Conservation (phyloP, 2,888 invertebrate genomes). For the Polymixis lichenea region DNA sequence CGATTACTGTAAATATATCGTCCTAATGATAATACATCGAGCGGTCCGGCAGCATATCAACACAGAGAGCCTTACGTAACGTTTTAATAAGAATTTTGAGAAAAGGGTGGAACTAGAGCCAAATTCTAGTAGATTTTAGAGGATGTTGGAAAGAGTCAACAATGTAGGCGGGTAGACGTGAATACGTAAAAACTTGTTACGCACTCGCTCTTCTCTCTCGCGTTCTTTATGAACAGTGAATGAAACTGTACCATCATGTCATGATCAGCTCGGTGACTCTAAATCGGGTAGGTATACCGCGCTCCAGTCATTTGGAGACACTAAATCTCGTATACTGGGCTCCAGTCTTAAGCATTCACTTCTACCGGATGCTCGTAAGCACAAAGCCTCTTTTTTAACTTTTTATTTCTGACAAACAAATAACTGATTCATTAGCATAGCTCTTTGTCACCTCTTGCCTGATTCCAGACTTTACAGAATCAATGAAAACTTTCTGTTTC, state of each 20-base stretch:
- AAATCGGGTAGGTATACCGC: too few relatives aligned
- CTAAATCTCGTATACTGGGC: neutral
- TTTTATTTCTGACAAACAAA: neutral
- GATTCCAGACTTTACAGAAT: neutral
- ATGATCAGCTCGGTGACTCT: too few relatives aligned
- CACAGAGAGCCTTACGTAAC: slow-evolving; percentile 51
- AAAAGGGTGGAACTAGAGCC: neutral
- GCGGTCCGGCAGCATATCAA: slow-evolving; percentile 24
- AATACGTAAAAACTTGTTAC: neutral
- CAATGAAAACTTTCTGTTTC: slow-evolving; percentile 4
- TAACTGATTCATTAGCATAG: slow-evolving; percentile 6
- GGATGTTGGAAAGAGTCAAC: neutral
- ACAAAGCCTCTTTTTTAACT: neutral
- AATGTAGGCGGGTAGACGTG: neutral
- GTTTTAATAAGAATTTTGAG: slow-evolving; percentile 48
- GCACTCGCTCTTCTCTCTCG: neutral
- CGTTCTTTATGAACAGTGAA: neutral
- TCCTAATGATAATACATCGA: slow-evolving; percentile 70
- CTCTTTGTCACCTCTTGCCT: neutral
- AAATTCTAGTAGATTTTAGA: neutral
- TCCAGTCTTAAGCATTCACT: neutral
- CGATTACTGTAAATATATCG: slow-evolving; percentile 73
- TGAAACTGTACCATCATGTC: neutral
- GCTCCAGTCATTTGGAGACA: too few relatives aligned
- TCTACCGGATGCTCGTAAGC: neutral